Base-by-base conservation (phyloP, 1,140 invertebrate genomes). In the Acyrthosiphon pisum region DNA sequence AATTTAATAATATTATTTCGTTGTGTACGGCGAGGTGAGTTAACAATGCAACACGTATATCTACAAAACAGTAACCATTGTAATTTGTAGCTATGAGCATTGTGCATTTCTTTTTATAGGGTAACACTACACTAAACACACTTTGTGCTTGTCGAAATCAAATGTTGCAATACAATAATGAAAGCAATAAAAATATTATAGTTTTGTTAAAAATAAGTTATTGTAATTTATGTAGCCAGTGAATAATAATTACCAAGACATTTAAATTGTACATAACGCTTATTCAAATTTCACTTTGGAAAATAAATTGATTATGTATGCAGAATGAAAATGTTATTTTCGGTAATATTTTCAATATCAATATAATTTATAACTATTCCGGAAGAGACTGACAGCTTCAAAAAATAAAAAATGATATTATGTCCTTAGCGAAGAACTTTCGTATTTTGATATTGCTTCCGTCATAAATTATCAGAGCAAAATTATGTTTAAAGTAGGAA, bases 341-440 rank as follows among this genome's bases (percentile, higher is more conserved):
- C 30, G 60, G 60, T n/a, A 68, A 68, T 68, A 68, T 68, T 68
- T 76, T 76, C 60, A 76, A 76, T 76, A 76, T 76, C 60, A 76
- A 76, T 76, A 76, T 76, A 76, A 76, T 76, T 76, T 76, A 76
- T 76, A 76, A 76, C 60, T n/a, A 76, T 76, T 76, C 60, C 60
- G 60, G 60, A 76, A 76, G 30, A 76, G 30, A 76, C 60, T 76
- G 60, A 76, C 60, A 76, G 60, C n/a, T 76, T 76, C 60, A 76
- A 76, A 76, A 76, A 76, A 76, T 76, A 76, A 76, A 76, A 76
- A 76, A 76, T 76, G 60, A 76, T 76, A 76, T 76, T n/a, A n/a
- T 6, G n/a, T 76, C 30, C 60, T 76, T 35, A n/a, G n/a, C 8
- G 60, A 18, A 76, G 60, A 76, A 76, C 30, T 76, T 76, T 76